These are phyloP conservation scores for Odontamblyopus lacepedii DNA, from an alignment of 2,797 vertebrate species.

Conservation along the genomic window DNA sequence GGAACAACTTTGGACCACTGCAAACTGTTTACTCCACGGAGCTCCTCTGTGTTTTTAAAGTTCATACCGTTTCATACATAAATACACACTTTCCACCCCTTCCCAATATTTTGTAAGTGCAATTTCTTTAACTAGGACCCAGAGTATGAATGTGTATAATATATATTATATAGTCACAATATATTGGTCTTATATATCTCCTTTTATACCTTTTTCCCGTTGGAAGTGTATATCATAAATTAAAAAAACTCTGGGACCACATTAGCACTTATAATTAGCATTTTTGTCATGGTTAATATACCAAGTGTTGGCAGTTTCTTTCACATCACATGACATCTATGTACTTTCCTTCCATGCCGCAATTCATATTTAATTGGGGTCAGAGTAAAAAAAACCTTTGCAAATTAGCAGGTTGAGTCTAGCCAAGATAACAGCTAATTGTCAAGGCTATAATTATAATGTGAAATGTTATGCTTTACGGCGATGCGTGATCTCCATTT, in stretches of 20 bases:
- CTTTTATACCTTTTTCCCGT: too few species aligned
- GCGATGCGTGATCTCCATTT: not conserved
- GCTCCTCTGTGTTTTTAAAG: too few species aligned
- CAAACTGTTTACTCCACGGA: too few species aligned
- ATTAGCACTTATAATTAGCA: not conserved
- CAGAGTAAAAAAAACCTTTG: conserved; percentile 23
- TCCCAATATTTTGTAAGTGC: too few species aligned
- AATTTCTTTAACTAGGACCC: too few species aligned
- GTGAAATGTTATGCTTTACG: conserved; percentile 9
- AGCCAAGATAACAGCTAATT: conserved; percentile 35
- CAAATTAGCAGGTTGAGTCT: conserved; percentile 37
- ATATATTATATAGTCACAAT: too few species aligned
- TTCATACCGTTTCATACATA: too few species aligned
- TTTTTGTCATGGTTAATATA: not conserved
- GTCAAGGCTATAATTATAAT: conserved; percentile 21
- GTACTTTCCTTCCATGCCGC: conserved; percentile 7
- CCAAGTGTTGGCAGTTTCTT: not conserved
- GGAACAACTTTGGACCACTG: too few species aligned
- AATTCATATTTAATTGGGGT: conserved; percentile 41
- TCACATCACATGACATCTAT: not conserved
- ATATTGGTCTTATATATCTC: too few species aligned
- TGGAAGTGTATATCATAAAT: not conserved
- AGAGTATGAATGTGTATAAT: too few species aligned
- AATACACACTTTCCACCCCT: too few species aligned
- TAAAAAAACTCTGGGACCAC: not conserved